These are phyloP conservation scores for Euplagia quadripunctaria DNA, from an alignment of 2,888 invertebrate species.

Conservation along the genomic window DNA sequence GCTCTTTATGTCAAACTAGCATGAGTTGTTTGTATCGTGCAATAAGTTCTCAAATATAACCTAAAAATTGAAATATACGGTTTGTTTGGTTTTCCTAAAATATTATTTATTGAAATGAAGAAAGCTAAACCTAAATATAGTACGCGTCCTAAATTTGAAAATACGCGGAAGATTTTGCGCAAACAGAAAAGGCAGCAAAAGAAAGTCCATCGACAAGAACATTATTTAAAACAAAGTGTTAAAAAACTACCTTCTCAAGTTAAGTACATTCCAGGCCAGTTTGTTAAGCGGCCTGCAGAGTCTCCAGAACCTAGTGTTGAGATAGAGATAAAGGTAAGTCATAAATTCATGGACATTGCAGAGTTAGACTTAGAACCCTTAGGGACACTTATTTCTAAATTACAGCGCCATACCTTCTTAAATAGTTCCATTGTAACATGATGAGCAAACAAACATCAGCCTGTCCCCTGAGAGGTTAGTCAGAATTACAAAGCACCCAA, in stretches of 20 bases:
- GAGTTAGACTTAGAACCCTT: too few species aligned
- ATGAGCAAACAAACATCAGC: too few species aligned
- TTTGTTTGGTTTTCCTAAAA: not conserved
- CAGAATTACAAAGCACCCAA: too few species aligned
- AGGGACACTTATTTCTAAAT: too few species aligned
- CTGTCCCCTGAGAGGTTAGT: too few species aligned
- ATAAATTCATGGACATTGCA: not conserved
- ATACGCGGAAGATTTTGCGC: conserved; percentile 90
- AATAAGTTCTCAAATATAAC: not conserved
- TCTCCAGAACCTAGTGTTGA: conserved; percentile 47
- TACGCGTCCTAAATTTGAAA: conserved; percentile 64
- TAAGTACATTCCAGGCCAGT: conserved; percentile 66
- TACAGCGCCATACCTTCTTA: too few species aligned
- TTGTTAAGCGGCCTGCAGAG: conserved; percentile 73
- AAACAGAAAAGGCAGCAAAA: conserved; percentile 91
- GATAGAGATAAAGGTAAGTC: conserved; percentile 67
- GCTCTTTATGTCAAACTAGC: too few species aligned
- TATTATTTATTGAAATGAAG: conserved; percentile 59
- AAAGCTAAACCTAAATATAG: conserved; percentile 65
- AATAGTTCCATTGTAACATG: too few species aligned
- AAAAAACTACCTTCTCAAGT: conserved; percentile 49
- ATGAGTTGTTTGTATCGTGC: too few species aligned
- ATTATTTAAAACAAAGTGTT: conserved; percentile 75
- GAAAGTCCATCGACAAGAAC: conserved; percentile 85
- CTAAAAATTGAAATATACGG: not conserved